Percentiles rank a stretch among this genome's conserved stretches.
Evolutionary conservation across 2,797 vertebrate genomes (phyloP).

Genomic region (Apodemus agrarius): DNA sequence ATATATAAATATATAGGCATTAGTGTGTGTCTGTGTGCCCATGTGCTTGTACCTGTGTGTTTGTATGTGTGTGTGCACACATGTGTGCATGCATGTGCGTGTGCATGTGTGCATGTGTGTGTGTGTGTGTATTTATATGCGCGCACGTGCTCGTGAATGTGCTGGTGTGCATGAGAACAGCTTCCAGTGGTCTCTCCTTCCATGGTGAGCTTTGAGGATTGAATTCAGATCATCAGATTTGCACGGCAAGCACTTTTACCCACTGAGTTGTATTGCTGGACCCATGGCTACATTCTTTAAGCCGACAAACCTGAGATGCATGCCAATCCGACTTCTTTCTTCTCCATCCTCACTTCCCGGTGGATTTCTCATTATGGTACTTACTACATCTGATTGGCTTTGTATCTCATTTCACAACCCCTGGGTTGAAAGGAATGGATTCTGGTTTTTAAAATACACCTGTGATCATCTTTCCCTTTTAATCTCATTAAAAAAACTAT

Average conservation of each 20-base stretch:
- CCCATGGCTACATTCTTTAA: background rate
- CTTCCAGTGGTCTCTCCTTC: background rate
- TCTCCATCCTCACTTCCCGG: background rate
- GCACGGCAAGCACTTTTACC: background rate
- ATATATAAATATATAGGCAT: background rate
- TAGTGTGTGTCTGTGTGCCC: background rate
- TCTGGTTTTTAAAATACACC: background rate
- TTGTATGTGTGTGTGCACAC: no score
- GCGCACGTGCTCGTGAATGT: rapidly evolving
- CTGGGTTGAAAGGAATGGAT: background rate
- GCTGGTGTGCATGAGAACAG: background rate
- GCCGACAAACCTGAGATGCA: background rate
- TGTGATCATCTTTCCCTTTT: background rate
- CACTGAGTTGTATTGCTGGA: no score
- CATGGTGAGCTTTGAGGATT: background rate
- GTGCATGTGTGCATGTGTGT: no score
- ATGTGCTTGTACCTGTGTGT: no score
- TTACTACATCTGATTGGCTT: background rate
- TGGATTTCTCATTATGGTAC: background rate
- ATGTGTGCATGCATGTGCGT: no score
- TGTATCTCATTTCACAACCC: background rate
- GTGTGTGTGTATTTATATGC: no score
- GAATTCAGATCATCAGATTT: background rate
- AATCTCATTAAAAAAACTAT: background rate
- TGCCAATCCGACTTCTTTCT: background rate